Conservation (phyloP, 1,140 invertebrate species). For the Drosophila novamexicana region DNA sequence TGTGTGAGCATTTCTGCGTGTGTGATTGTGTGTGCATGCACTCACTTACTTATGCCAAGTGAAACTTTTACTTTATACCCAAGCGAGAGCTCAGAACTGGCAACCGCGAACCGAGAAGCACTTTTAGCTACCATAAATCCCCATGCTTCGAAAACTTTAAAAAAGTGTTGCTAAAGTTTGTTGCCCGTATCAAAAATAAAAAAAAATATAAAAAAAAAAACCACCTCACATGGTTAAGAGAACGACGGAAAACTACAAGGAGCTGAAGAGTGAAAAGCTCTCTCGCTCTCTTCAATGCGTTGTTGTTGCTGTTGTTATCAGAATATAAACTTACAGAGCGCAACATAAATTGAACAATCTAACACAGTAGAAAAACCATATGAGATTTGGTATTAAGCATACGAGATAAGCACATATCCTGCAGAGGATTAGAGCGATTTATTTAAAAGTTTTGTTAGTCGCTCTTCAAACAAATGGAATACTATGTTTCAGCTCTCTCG, state of each 20-base stretch:
- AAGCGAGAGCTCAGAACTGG: slow-evolving; percentile 31
- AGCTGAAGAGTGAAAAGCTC: background rate
- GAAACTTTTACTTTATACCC: slow-evolving; percentile 65
- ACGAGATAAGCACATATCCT: slow-evolving; percentile 19
- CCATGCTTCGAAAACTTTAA: slow-evolving; percentile 40
- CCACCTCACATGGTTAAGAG: slow-evolving; percentile 35
- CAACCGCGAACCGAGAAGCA: slow-evolving; percentile 52
- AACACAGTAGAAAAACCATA: slow-evolving; percentile 28
- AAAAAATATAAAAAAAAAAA: slow-evolving; percentile 37
- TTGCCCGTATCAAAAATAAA: slow-evolving; percentile 37
- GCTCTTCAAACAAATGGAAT: too few relatives aligned
- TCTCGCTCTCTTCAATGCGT: background rate
- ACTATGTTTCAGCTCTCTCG: too few relatives aligned
- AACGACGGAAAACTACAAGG: background rate
- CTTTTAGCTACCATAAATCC: slow-evolving; percentile 65
- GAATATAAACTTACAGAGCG: slow-evolving; percentile 13
- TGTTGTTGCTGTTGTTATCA: background rate
- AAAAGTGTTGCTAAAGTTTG: slow-evolving; percentile 59
- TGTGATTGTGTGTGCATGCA: background rate
- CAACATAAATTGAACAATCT: slow-evolving; percentile 43
- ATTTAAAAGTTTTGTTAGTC: too few relatives aligned
- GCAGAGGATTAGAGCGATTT: background rate
- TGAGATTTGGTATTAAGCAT: background rate
- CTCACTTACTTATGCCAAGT: slow-evolving; percentile 41
- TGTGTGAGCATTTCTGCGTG: background rate